A percentile compares a stretch with the other conserved stretches of the same genome.
These are phyloP conservation scores for Phyllostomus discolor DNA, from an alignment of 2,113 vertebrate genomes.

Conservation along the genomic window DNA sequence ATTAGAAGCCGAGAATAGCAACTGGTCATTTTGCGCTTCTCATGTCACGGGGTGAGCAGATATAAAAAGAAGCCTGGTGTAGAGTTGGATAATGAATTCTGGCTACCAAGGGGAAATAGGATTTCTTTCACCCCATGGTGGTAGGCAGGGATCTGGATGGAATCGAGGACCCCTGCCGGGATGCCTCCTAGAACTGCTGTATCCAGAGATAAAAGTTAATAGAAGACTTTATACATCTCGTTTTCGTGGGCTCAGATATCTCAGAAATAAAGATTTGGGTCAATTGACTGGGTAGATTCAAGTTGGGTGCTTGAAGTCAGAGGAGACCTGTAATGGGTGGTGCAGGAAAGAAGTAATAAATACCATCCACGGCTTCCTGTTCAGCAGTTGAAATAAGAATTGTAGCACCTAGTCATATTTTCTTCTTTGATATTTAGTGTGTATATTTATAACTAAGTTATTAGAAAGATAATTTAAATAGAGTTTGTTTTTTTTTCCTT, in stretches of 20 bases:
- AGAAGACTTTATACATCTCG: not conserved
- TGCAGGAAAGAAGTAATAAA: not conserved
- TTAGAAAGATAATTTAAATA: not conserved
- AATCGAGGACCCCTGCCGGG: not conserved
- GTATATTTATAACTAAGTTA: not conserved
- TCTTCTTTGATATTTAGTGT: not conserved
- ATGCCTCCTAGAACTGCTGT: not conserved
- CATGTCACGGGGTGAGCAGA: not conserved
- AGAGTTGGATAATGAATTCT: not conserved
- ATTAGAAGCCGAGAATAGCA: not conserved
- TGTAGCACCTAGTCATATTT: not conserved
- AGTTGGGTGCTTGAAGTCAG: not conserved
- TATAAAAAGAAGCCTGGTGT: not conserved
- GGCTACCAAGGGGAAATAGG: not conserved
- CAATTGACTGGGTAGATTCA: not conserved
- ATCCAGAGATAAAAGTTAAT: not conserved
- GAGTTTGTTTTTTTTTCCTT: not conserved
- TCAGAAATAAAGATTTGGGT: not conserved
- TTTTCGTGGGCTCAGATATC: not conserved
- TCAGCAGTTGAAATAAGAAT: not conserved
- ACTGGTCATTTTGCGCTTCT: not conserved
- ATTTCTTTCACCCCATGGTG: not conserved
- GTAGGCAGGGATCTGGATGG: not conserved
- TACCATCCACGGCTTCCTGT: not conserved
- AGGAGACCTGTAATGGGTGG: not conserved